Evolutionary conservation across 2,888 invertebrate species (phyloP), one percentile per base, ranked within the genome.

Genomic region (Plebejus argus): DNA sequence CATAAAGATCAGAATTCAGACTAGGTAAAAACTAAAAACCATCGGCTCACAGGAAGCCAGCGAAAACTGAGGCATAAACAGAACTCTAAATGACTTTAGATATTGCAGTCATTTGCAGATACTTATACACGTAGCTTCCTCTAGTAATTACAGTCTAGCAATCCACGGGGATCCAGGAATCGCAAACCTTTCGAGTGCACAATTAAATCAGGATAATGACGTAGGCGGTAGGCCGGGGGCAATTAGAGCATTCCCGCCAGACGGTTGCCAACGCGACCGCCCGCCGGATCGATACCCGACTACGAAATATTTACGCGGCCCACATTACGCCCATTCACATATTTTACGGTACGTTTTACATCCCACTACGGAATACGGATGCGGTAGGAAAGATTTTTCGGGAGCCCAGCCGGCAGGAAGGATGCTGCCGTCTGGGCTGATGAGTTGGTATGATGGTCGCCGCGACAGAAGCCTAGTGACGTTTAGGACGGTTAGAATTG

Each of bases 201-300:
- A 66, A 66, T 66, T 28, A 66, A 66, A 66, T 28, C 66, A 28
- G 28, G 28, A 66, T 66, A 66, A 66, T 66, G 66, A 28, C 66
- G 66, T 66, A 66, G 66, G 49, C 49, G 20, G 45, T 23, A 70
- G 71, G 72, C 72, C 15, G 39, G n/a, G 15, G 72, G 74, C 49
- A 74, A 74, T 74, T 74, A 74, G 28, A 23, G 45, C 23, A 45
- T 45, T 49, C 35, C 39, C 39, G 72, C 39, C 72, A 23, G 74
- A 49, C 74, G 53, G 74, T 74, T 74, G 74, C 74, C 23, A 49
- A 49, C 53, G 53, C 74, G 74, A 74, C 74, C 74, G 74, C 39
- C 49, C 39, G 23, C 49, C 28, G 49, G 49, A 74, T 74, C 74
- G 74, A 74, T 74, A 72, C 45, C 72, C 28, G 72, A 45, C 72